Conservation (phyloP, 2,113 vertebrate species). For the Corapipo altera region DNA sequence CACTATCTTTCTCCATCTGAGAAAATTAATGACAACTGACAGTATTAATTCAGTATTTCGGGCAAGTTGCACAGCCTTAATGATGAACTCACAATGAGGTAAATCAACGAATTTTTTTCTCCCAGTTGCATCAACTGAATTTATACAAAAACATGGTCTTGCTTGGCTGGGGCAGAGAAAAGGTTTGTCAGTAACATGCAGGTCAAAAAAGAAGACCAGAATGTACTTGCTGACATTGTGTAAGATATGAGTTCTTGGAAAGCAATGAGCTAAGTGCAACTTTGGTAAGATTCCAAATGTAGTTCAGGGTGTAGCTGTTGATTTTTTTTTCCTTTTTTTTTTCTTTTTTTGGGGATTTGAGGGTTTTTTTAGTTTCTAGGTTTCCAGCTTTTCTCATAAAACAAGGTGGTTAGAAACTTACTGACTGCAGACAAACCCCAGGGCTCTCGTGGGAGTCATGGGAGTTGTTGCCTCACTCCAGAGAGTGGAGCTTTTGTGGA, state of each 20-base stretch:
- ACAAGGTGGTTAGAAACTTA: neutral
- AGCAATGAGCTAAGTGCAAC: neutral
- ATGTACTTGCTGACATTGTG: neutral
- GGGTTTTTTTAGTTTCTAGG: neutral
- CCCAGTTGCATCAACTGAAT: neutral
- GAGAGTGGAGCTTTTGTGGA: neutral
- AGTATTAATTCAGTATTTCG: neutral
- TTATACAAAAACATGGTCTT: neutral
- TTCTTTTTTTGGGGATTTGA: neutral
- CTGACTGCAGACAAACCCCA: neutral
- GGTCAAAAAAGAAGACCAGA: neutral
- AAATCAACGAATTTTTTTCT: neutral
- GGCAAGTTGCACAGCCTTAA: neutral
- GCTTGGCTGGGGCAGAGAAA: neutral
- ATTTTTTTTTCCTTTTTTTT: neutral
- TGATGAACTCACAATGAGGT: neutral
- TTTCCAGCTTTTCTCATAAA: neutral
- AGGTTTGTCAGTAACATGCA: neutral
- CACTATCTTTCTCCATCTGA: neutral
- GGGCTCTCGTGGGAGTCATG: neutral
- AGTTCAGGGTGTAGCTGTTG: neutral
- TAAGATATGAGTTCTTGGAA: neutral
- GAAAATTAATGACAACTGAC: neutral
- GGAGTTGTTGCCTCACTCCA: neutral
- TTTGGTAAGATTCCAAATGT: neutral